phyloP scores from a whole-genome alignment of 2,888 invertebrate genomes.

The Xanthia icteritia region DNA sequence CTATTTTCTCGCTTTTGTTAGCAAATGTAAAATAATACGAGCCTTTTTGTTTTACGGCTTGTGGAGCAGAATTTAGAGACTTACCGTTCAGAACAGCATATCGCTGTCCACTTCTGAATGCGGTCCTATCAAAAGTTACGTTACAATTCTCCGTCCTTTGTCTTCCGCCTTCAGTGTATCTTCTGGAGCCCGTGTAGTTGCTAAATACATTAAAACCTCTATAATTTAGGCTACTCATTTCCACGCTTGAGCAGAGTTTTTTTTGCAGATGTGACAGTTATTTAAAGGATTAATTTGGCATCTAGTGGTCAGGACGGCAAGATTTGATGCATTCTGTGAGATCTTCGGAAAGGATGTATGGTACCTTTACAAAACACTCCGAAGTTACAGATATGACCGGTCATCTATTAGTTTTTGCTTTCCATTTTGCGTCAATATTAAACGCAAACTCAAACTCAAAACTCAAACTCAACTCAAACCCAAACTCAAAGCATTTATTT shows the following conservation, averaged over 20 bases:
- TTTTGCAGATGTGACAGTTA: not conserved
- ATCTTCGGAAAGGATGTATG: not conserved
- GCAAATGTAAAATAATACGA: constrained; percentile 58
- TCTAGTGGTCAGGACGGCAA: too few relatives aligned
- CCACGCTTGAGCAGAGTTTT: not conserved
- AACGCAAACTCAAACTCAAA: too few relatives aligned
- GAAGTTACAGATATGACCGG: too few relatives aligned
- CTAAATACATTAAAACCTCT: not conserved
- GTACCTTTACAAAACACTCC: not conserved
- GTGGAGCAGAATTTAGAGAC: constrained; percentile 44
- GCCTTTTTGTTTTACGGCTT: constrained; percentile 56
- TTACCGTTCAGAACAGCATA: constrained; percentile 21
- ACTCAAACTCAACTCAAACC: too few relatives aligned
- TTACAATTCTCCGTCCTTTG: not conserved
- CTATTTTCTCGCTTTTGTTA: constrained; percentile 66
- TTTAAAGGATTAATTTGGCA: not conserved
- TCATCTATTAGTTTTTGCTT: not conserved
- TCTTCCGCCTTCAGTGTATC: not conserved
- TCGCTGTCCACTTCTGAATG: constrained; percentile 25
- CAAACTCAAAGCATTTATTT: too few relatives aligned
- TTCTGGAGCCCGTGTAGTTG: not conserved
- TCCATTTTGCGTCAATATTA: not conserved
- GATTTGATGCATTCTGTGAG: not conserved
- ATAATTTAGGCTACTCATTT: not conserved
- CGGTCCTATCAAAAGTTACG: constrained; percentile 7